Percentiles rank a stretch among this genome's conserved stretches.
phyloP scores from a whole-genome alignment of 2,797 vertebrate species.

The Ataeniobius toweri region DNA sequence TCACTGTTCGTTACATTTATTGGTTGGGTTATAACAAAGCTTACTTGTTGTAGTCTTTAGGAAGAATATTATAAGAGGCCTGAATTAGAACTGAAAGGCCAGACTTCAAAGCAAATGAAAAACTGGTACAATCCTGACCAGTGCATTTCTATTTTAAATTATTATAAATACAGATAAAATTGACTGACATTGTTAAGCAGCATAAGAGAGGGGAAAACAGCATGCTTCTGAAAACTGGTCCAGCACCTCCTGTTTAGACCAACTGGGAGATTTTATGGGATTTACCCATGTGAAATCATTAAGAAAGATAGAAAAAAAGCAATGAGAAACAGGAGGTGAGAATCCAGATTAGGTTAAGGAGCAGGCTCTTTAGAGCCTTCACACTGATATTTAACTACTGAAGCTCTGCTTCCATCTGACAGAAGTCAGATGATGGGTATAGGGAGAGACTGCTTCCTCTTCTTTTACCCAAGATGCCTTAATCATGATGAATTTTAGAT shows the following conservation, averaged over 20 bases:
- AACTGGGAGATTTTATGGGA: not conserved
- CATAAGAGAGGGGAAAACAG: not conserved
- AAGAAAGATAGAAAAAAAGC: not conserved
- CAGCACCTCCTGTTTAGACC: not conserved
- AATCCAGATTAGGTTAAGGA: conserved; percentile 49
- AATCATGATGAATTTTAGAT: conserved; percentile 19
- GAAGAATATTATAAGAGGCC: too few species aligned
- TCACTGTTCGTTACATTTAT: too few species aligned
- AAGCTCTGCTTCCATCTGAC: conserved; percentile 37
- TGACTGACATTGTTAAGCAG: too few species aligned
- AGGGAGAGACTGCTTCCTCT: not conserved
- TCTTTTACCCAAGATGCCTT: conserved; percentile 24
- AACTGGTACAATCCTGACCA: too few species aligned
- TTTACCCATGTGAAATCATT: conserved; percentile 4
- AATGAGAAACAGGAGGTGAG: conserved; percentile 2
- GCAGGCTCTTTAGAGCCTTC: conserved; percentile 37
- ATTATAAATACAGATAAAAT: too few species aligned
- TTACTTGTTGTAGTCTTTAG: too few species aligned
- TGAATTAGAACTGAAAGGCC: too few species aligned
- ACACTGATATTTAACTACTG: conserved; percentile 52
- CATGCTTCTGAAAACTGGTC: not conserved
- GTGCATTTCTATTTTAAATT: too few species aligned
- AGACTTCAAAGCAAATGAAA: too few species aligned
- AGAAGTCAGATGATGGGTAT: conserved; percentile 29
- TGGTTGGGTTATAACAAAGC: too few species aligned